Conservation (phyloP, 2,888 invertebrate species). For the Clivina fossor region DNA sequence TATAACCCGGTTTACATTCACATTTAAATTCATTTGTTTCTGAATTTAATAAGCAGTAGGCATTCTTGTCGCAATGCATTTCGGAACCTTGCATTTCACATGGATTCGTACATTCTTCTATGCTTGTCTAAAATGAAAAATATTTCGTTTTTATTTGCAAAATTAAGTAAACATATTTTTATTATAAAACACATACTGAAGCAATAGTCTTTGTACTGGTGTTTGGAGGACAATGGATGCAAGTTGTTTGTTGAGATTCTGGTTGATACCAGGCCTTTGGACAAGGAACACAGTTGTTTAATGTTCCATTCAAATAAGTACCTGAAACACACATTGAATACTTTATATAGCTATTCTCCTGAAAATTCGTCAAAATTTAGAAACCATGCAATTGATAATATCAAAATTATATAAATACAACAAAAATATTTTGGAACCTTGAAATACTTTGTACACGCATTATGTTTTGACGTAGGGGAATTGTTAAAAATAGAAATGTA, state of each 20-base stretch:
- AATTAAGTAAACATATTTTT: conserved; percentile 33
- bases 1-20: conserved; percentile 91
- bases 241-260: conserved; percentile 83
- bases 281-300: conserved; percentile 84
- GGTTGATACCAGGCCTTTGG: conserved; percentile 89
- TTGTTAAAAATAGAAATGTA: neutral
- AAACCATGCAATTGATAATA: too few relatives aligned
- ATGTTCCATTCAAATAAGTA: conserved; percentile 80
- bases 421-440: too few relatives aligned
- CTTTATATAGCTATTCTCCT: too few relatives aligned
- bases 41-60: conserved; percentile 80
- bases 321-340: conserved; percentile 57
- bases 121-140: conserved; percentile 63
- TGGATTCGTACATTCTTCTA: conserved; percentile 85
- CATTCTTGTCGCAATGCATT: conserved; percentile 84
- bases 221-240: conserved; percentile 85
- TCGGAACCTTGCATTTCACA: conserved; percentile 81
- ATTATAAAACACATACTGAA: conserved; percentile 63
- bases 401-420: too few relatives aligned
- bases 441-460: too few relatives aligned
- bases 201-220: conserved; percentile 84
- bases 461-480: too few relatives aligned
- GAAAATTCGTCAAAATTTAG: too few relatives aligned
- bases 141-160: too few relatives aligned
- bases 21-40: conserved; percentile 86